Percentiles rank a stretch among this genome's conserved stretches.
phyloP scores from a whole-genome alignment of 2,113 vertebrate species.

The Pithys albifrons region DNA sequence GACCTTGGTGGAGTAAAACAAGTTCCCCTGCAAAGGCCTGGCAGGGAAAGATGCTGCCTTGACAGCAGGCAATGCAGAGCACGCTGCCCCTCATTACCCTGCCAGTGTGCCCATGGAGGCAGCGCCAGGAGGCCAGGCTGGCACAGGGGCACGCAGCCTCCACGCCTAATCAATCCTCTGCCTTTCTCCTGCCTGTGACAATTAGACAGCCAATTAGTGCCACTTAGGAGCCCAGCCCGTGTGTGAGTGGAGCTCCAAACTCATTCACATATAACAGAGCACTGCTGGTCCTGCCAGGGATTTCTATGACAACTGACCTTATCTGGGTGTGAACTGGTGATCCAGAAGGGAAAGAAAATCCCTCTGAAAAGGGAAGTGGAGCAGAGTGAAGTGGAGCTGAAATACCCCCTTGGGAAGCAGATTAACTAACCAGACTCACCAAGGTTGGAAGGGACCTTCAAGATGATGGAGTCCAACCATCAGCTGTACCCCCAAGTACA shows the following conservation, averaged over 20 bases:
- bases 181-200: conserved; percentile 37
- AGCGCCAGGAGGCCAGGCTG: not conserved
- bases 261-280: conserved; percentile 5
- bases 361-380: not conserved
- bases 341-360: conserved; percentile 23
- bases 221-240: conserved; percentile 29
- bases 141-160: conserved; percentile 57
- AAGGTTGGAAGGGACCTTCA: not conserved
- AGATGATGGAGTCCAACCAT: not conserved
- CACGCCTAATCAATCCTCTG: conserved; percentile 53
- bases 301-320: conserved; percentile 55
- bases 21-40: not conserved
- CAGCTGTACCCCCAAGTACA: not conserved
- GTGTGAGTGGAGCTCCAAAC: conserved; percentile 40
- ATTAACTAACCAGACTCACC: not conserved
- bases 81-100: conserved; percentile 51
- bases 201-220: conserved; percentile 67
- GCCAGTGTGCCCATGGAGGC: not conserved
- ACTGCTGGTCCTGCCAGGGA: conserved; percentile 30
- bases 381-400: not conserved
- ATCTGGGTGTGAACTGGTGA: conserved; percentile 16
- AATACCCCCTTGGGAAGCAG: not conserved
- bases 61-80: conserved; percentile 15
- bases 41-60: conserved; percentile 29
- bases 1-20: conserved; percentile 56